Percentiles rank a stretch among this genome's conserved stretches.
phyloP scores from a whole-genome alignment of 2,797 vertebrate species.

The Perodicticus potto region DNA sequence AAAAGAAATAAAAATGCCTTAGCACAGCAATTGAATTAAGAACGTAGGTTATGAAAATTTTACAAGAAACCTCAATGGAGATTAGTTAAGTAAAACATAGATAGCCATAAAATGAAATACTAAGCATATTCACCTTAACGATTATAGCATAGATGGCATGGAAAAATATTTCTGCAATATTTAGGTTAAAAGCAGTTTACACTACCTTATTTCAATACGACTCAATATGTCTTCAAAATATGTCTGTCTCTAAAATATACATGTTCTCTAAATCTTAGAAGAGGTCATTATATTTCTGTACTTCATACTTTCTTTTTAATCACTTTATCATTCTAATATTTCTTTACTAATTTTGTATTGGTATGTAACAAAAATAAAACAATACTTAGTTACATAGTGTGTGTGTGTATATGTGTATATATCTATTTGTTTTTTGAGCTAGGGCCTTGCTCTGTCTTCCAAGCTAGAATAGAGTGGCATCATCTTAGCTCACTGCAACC shows the following conservation, averaged over 20 bases:
- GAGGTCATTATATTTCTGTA: neutral
- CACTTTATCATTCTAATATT: slow-evolving; percentile 15
- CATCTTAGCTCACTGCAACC: neutral
- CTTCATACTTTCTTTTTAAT: neutral
- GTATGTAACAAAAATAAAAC: neutral
- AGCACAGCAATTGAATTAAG: neutral
- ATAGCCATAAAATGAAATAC: slow-evolving; percentile 35
- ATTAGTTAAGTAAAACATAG: neutral
- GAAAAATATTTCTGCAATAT: neutral
- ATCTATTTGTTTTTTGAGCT: neutral
- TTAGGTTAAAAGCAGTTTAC: neutral
- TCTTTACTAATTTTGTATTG: neutral
- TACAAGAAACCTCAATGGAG: neutral
- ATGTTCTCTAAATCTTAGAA: neutral
- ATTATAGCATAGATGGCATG: neutral
- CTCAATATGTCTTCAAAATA: neutral
- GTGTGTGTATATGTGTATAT: neutral
- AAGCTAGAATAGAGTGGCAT: neutral
- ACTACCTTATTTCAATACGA: neutral
- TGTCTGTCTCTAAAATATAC: neutral
- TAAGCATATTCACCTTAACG: slow-evolving; percentile 1
- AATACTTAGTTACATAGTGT: neutral
- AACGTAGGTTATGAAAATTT: slow-evolving; percentile 3
- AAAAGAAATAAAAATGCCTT: neutral
- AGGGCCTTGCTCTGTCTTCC: neutral